Conservation (phyloP, 2,888 invertebrate species). For the Drosophila neonasuta region DNA sequence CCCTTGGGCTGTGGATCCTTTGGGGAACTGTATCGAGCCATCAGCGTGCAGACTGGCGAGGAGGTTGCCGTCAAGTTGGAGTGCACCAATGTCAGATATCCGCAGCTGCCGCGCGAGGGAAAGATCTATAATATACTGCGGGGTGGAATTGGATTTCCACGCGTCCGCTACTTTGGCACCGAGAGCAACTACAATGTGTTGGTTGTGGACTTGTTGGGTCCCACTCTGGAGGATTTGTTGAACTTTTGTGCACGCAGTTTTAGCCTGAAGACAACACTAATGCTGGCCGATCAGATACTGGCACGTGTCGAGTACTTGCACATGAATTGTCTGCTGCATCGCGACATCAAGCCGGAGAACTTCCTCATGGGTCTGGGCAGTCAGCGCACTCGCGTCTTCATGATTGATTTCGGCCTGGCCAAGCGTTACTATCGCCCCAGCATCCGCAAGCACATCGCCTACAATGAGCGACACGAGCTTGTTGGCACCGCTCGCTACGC, state of each 20-base stretch:
- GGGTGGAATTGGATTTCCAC: constrained; percentile 59
- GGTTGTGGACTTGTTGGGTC: constrained; percentile 64
- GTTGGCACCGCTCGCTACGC: constrained; percentile 68
- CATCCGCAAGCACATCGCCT: constrained; percentile 47
- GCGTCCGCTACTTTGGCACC: constrained; percentile 48
- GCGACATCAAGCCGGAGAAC: constrained; percentile 70
- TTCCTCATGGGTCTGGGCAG: constrained; percentile 61
- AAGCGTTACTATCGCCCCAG: constrained; percentile 54
- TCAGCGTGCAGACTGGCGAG: constrained; percentile 33
- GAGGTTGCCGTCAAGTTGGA: constrained; percentile 62
- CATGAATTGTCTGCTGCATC: constrained; percentile 55
- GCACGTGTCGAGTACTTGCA: constrained; percentile 59
- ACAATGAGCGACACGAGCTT: constrained; percentile 49
- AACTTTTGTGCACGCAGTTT: constrained; percentile 60
- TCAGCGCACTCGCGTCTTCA: constrained; percentile 43
- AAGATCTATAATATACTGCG: constrained; percentile 52
- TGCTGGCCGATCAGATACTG: constrained; percentile 65
- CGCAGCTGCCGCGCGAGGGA: constrained; percentile 56
- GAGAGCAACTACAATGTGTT: constrained; percentile 59
- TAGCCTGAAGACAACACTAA: constrained; percentile 58
- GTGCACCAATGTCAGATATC: constrained; percentile 25
- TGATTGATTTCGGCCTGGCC: constrained; percentile 68
- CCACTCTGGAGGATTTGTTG: constrained; percentile 61
- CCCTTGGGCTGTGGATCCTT: constrained; percentile 62
- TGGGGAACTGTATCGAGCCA: constrained; percentile 59